Percentiles rank a stretch among this genome's conserved stretches.
Evolutionary conservation across 2,888 invertebrate species (phyloP).

Genomic region (Eledona agricola): DNA sequence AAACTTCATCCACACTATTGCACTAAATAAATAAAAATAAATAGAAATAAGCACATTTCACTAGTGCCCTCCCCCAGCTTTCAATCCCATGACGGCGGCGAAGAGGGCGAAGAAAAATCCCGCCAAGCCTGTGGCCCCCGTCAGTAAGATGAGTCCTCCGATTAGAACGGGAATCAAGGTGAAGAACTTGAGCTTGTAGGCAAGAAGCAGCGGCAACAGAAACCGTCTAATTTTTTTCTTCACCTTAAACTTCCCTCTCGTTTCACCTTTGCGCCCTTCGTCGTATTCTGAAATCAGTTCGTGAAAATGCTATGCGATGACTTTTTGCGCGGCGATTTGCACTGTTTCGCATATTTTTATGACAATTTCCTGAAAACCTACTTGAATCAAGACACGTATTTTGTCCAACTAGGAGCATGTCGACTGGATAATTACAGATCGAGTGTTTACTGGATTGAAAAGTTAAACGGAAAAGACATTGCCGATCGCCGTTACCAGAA

Average conservation of each 20-base stretch:
- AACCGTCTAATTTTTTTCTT: slow-evolving; percentile 73
- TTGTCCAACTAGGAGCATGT: slow-evolving; percentile 17
- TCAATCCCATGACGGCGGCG: slow-evolving; percentile 82
- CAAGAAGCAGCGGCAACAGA: slow-evolving; percentile 78
- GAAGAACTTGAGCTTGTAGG: slow-evolving; percentile 85
- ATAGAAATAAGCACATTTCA: slow-evolving; percentile 16
- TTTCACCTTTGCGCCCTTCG: slow-evolving; percentile 40
- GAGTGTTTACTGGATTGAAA: slow-evolving; percentile 18
- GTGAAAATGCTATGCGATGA: slow-evolving; percentile 6
- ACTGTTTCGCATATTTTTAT: slow-evolving; percentile 17
- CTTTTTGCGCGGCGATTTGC: slow-evolving; percentile 17
- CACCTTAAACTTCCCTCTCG: slow-evolving; percentile 61
- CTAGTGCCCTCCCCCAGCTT: slow-evolving; percentile 61
- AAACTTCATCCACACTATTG: background rate
- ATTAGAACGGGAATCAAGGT: slow-evolving; percentile 79
- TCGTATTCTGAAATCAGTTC: slow-evolving; percentile 45
- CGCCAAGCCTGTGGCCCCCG: slow-evolving; percentile 81
- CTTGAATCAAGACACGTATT: slow-evolving; percentile 21
- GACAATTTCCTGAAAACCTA: slow-evolving; percentile 22
- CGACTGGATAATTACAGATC: slow-evolving; percentile 22
- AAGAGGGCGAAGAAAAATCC: slow-evolving; percentile 90
- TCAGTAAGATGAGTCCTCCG: slow-evolving; percentile 75
- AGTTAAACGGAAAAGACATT: background rate
- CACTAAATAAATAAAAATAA: slow-evolving; percentile 23
- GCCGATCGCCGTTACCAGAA: background rate